These are phyloP conservation scores for Campylomormyrus tamandua DNA, from an alignment of 2,113 vertebrate genomes.

Conservation along the genomic window DNA sequence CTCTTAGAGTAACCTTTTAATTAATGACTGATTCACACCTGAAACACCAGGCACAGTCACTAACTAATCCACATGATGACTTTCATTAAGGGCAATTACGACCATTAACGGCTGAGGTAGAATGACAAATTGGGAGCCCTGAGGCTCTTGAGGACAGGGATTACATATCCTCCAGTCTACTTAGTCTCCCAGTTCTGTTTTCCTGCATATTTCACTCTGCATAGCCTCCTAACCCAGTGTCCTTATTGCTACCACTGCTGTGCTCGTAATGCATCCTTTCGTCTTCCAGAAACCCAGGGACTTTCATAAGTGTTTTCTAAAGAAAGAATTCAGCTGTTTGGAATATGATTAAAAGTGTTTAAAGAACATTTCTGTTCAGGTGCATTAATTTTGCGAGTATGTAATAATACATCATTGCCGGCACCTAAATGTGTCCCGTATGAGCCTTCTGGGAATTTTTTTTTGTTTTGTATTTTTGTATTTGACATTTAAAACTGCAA, in stretches of 20 bases:
- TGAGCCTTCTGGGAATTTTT: slow-evolving; percentile 3
- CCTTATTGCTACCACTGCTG: background rate
- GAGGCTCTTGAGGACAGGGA: background rate
- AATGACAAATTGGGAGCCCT: background rate
- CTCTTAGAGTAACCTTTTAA: background rate
- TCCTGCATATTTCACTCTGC: background rate
- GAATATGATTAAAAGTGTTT: background rate
- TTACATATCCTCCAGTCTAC: background rate
- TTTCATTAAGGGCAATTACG: background rate
- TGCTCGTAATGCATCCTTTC: background rate
- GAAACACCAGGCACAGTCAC: background rate
- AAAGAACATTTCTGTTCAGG: slow-evolving; percentile 7
- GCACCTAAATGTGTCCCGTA: slow-evolving; percentile 13
- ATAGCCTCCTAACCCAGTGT: background rate
- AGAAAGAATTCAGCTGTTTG: background rate
- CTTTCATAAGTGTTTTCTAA: background rate
- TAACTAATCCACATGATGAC: background rate
- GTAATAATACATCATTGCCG: slow-evolving; percentile 12
- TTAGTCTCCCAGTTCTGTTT: background rate
- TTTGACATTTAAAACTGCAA: slow-evolving; percentile 21
- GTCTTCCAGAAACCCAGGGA: background rate
- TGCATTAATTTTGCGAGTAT: slow-evolving; percentile 13
- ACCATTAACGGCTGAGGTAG: background rate
- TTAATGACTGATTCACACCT: background rate
- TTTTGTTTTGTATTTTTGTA: slow-evolving; percentile 5